Conservation (phyloP, 1,140 invertebrate genomes). For the Phenacoccus solenopsis region DNA sequence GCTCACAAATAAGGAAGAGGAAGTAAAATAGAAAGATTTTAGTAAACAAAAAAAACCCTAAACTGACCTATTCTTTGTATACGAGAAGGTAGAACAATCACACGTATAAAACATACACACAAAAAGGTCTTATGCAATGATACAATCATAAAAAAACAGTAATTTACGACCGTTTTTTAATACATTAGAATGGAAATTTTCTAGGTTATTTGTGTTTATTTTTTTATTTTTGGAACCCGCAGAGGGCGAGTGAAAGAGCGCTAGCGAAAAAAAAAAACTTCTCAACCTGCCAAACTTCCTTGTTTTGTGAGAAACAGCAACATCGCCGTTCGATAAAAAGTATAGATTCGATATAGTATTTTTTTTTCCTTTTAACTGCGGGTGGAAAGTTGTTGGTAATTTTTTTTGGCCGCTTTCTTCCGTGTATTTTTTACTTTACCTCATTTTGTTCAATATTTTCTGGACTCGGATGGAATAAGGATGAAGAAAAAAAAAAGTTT, state of each 20-base stretch:
- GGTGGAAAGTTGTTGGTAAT: not conserved
- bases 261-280: not conserved
- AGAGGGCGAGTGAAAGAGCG: not conserved
- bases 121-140: not conserved
- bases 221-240: no score
- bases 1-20: not conserved
- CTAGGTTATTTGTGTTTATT: not conserved
- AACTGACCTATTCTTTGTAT: constrained; percentile 1
- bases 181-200: not conserved
- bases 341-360: not conserved
- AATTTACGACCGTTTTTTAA: not conserved
- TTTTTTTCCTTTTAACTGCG: not conserved
- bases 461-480: not conserved
- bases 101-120: not conserved
- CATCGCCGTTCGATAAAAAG: constrained; percentile 1
- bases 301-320: not conserved
- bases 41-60: not conserved
- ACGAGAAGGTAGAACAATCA: not conserved
- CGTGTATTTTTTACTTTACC: not conserved
- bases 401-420: not conserved
- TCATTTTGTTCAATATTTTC: not conserved
- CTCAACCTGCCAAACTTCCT: not conserved
- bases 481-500: not conserved
- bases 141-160: not conserved
- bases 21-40: not conserved